Conservation (phyloP, 92 coral and sea anemone species). For the Epizoanthus rinbou region DNA sequence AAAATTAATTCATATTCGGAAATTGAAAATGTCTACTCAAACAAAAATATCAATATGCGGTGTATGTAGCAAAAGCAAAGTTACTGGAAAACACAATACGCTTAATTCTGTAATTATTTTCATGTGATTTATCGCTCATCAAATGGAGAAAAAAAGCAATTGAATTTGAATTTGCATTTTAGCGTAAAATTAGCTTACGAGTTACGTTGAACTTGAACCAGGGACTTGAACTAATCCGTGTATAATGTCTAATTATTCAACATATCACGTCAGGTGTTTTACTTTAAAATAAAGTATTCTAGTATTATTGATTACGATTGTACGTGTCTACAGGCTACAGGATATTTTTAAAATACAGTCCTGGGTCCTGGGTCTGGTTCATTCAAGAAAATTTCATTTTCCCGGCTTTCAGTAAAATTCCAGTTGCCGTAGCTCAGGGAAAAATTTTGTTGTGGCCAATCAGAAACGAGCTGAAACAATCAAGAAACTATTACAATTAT, state of each 20-base stretch:
- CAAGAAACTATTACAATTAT: not conserved
- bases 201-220: not conserved
- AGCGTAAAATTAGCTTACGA: not conserved
- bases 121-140: not conserved
- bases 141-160: not conserved
- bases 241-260: not conserved
- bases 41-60: not conserved
- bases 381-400: not conserved
- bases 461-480: not conserved
- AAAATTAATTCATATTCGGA: not conserved
- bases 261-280: not conserved
- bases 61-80: not conserved
- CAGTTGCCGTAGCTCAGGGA: constrained; percentile 30
- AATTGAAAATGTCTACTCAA: not conserved
- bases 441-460: constrained; percentile 24
- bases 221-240: not conserved
- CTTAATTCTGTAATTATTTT: not conserved
- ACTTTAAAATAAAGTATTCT: not conserved
- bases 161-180: not conserved
- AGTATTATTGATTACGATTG: not conserved
- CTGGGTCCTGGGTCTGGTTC: not conserved
- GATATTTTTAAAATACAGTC: too few relatives aligned
- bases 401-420: constrained; percentile 22
- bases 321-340: not conserved
- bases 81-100: not conserved